A percentile compares a stretch with the other conserved stretches of the same genome.
phyloP scores from a whole-genome alignment of 2,113 vertebrate species.

The Merops nubicus region DNA sequence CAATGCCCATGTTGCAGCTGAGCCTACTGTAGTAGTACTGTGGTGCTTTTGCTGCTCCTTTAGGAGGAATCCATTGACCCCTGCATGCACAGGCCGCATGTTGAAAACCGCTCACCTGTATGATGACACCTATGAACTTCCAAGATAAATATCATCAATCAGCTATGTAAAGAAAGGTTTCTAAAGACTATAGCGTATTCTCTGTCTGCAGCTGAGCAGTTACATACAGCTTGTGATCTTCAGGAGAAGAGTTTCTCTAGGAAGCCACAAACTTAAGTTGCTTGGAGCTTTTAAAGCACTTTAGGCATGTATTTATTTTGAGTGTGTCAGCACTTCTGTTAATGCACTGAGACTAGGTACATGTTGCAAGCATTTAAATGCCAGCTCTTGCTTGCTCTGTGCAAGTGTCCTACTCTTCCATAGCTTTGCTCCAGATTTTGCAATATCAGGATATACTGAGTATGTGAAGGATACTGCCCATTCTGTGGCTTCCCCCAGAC shows the following conservation, averaged over 20 bases:
- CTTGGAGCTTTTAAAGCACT: slow-evolving; percentile 6
- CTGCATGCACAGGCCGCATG: accelerated
- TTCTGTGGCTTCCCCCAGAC: background rate
- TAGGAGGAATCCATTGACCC: background rate
- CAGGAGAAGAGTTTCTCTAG: background rate
- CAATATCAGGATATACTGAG: background rate
- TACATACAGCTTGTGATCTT: background rate
- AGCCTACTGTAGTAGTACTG: background rate
- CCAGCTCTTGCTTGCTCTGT: background rate
- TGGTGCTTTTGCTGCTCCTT: background rate
- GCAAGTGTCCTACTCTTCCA: background rate
- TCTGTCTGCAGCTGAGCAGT: background rate
- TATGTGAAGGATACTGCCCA: background rate
- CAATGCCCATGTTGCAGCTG: background rate
- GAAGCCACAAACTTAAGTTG: background rate
- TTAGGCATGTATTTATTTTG: background rate
- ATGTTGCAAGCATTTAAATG: background rate
- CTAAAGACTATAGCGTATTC: background rate
- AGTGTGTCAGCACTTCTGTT: background rate
- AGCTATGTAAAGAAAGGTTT: background rate
- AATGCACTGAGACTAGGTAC: background rate
- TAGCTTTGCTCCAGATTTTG: background rate
- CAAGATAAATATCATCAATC: background rate
- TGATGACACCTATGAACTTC: background rate
- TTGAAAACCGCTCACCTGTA: background rate